These are phyloP conservation scores for Andricus grossulariae DNA, from an alignment of 1,140 invertebrate species.

Conservation along the genomic window DNA sequence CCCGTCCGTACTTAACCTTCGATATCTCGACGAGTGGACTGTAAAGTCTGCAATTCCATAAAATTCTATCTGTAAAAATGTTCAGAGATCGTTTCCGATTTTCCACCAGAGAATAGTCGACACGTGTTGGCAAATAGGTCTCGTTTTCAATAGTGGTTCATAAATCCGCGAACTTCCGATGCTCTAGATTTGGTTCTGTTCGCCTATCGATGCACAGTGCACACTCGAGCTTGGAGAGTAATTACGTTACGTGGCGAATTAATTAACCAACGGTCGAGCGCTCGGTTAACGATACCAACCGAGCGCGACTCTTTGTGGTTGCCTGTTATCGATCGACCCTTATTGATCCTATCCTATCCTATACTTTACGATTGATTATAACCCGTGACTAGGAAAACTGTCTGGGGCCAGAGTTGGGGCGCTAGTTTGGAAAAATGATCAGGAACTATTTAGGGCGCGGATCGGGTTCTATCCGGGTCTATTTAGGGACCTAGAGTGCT, in stretches of 20 bases:
- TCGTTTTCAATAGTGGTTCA: conserved; percentile 39
- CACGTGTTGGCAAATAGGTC: conserved; percentile 35
- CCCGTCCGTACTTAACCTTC: no score
- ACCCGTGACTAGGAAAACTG: no score
- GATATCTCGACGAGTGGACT: no score
- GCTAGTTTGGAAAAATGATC: no score
- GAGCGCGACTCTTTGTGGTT: conserved; percentile 50
- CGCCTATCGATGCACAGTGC: conserved; percentile 31
- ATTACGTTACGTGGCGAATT: conserved; percentile 68
- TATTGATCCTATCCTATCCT: conserved; percentile 38
- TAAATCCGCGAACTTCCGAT: conserved; percentile 52
- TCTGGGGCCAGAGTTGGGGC: no score
- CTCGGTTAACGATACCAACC: conserved; percentile 61
- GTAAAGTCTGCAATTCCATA: no score
- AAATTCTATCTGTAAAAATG: no score
- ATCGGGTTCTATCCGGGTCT: no score
- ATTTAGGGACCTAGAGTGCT: no score
- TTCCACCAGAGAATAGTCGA: neutral
- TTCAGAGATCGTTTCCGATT: neutral
- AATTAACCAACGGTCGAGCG: conserved; percentile 62
- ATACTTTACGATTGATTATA: no score
- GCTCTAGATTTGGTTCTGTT: conserved; percentile 21
- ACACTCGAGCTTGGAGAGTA: conserved; percentile 54
- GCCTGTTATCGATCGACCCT: conserved; percentile 50
- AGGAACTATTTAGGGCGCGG: no score